Evolutionary conservation across 2,888 invertebrate genomes (phyloP), one percentile per base, ranked within the genome.

Genomic region (Emmelina monodactyla): DNA sequence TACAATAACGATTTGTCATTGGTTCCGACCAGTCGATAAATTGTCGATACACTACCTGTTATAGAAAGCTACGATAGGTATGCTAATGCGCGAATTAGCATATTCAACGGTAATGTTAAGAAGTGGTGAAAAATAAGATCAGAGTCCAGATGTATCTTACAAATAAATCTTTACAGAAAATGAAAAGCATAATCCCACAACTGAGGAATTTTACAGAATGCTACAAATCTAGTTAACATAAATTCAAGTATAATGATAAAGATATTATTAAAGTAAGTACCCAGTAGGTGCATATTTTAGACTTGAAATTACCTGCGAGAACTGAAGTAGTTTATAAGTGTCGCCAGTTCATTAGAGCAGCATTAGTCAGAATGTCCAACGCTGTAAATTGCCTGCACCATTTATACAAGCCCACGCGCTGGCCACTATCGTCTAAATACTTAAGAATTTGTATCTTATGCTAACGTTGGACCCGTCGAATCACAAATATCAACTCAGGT

Each of bases 261-360:
- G n/a, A n/a, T n/a, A n/a, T n/a, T n/a, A n/a, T n/a, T n/a, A n/a
- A n/a, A n/a, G n/a, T n/a, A n/a, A n/a, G n/a, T n/a, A n/a, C n/a
- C n/a, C n/a, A n/a, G 25, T 19, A 9, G 19, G 11, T 10, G n/a
- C n/a, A 11, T 11, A 10, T 25, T 25, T 25, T 25, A 4, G 25
- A 7, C 9, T 25, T 25, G n/a, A 25, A 25, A 25, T 25, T 11
- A 25, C 25, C 9, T 10, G 11, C 6, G 25, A 10, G n/a, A 10
- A 25, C 31, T 19, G 29, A 41, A 40, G 22, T 40, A 44, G 49
- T 58, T 51, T 55, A 46, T 55, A 58, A 47, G 50, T 56, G 71
- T 73, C 69, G 58, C 59, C 61, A 53, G 65, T 70, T 71, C 70
- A 70, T 73, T 73, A 71, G 68, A 58, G 55, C 50, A 37, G 47